phyloP scores from a whole-genome alignment of 2,113 vertebrate species.

The Sylvilagus bachmani region DNA sequence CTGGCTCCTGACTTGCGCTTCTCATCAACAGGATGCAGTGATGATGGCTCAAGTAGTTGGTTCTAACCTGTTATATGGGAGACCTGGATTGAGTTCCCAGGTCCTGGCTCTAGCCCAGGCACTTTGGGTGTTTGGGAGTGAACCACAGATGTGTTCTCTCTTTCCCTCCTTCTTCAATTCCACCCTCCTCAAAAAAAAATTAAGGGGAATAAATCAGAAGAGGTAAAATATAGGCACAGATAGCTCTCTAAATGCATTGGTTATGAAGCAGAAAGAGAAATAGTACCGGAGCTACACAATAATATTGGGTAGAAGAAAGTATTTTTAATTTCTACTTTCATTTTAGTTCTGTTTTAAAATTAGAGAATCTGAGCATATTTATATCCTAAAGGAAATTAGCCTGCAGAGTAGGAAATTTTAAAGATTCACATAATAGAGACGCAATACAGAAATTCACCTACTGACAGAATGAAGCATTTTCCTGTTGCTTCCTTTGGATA shows the following conservation, averaged over 20 bases:
- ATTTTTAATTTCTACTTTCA: neutral
- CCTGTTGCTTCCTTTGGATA: neutral
- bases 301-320: neutral
- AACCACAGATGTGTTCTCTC: too few species aligned
- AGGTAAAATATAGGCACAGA: neutral
- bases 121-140: too few species aligned
- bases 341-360: neutral
- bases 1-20: too few species aligned
- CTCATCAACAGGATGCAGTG: too few species aligned
- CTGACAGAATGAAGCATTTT: neutral
- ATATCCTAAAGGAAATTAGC: neutral
- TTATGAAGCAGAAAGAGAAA: neutral
- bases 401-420: neutral
- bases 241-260: neutral
- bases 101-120: too few species aligned
- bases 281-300: neutral
- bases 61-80: too few species aligned
- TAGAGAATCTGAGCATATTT: neutral
- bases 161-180: too few species aligned
- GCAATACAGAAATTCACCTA: neutral
- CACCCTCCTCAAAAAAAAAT: too few species aligned
- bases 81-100: too few species aligned
- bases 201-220: neutral
- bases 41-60: too few species aligned
- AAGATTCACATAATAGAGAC: neutral